Evolutionary conservation across 1,140 invertebrate species (phyloP).

Genomic region (Macrosteles quadrilineatus): DNA sequence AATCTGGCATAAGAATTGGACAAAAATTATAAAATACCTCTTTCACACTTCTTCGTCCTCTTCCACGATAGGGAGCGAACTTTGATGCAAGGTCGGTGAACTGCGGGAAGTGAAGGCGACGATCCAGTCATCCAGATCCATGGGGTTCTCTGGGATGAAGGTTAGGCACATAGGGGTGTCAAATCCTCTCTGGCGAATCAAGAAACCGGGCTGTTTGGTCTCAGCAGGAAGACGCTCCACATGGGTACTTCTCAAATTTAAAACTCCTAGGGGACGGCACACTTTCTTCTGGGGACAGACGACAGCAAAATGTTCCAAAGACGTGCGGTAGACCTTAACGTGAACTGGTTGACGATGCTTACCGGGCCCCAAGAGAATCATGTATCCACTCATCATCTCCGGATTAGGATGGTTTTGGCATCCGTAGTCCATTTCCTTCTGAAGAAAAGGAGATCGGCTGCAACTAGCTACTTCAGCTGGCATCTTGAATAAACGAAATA

Average conservation of each 20-base stretch:
- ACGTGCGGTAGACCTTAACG: constrained; percentile 65
- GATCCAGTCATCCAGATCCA: constrained; percentile 63
- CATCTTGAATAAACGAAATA: constrained; percentile 44
- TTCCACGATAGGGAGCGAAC: constrained; percentile 61
- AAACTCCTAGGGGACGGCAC: constrained; percentile 61
- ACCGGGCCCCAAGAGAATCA: constrained; percentile 59
- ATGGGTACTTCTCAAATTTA: constrained; percentile 62
- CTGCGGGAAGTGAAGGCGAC: constrained; percentile 59
- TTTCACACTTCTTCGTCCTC: constrained; percentile 61
- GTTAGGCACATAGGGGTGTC: constrained; percentile 60
- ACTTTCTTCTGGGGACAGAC: constrained; percentile 66
- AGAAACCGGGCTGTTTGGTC: constrained; percentile 52
- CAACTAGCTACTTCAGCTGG: constrained; percentile 53
- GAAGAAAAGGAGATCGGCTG: constrained; percentile 49
- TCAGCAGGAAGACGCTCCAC: constrained; percentile 56
- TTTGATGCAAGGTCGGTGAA: constrained; percentile 56
- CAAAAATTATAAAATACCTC: background rate
- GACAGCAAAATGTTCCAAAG: constrained; percentile 66
- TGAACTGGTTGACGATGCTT: constrained; percentile 61
- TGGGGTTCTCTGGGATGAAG: constrained; percentile 58
- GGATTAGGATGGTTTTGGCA: constrained; percentile 56
- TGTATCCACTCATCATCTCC: constrained; percentile 63
- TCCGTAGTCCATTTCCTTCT: constrained; percentile 42
- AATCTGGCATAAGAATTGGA: background rate
- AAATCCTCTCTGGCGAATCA: constrained; percentile 61